Conservation (phyloP, 2,888 invertebrate species). For the Drosophila pseudotakahashii region DNA sequence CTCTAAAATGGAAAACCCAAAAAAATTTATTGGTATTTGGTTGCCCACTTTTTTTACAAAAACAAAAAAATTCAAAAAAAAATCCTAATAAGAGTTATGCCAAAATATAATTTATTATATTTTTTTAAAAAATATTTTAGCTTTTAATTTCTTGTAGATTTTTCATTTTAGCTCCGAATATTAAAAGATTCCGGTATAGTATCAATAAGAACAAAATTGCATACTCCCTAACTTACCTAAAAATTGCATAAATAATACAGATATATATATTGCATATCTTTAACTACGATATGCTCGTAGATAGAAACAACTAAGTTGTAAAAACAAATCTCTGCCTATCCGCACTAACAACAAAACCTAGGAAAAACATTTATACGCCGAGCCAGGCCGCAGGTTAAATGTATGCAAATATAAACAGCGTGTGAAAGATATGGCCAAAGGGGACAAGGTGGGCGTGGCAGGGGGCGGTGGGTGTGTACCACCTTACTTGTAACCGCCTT, state of each 20-base stretch:
- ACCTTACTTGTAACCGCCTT: slow-evolving; percentile 58
- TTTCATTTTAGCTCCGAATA: not conserved
- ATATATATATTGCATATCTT: not conserved
- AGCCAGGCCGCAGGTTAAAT: slow-evolving; percentile 70
- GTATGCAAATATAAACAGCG: slow-evolving; percentile 77
- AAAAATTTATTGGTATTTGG: slow-evolving; percentile 24
- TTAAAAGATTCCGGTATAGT: not conserved
- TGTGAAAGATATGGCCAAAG: slow-evolving; percentile 59
- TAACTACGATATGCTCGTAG: slow-evolving; percentile 17
- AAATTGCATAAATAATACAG: slow-evolving; percentile 1
- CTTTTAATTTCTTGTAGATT: not conserved
- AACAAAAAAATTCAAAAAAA: slow-evolving; percentile 27
- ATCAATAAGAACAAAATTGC: not conserved
- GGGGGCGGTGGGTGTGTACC: not conserved
- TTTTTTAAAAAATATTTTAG: too few species aligned
- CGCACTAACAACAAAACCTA: slow-evolving; percentile 38
- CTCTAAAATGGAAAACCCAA: not conserved
- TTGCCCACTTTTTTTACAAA: slow-evolving; percentile 23
- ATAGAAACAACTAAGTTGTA: slow-evolving; percentile 55
- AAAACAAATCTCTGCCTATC: slow-evolving; percentile 62
- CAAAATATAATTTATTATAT: too few species aligned
- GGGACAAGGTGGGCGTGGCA: slow-evolving; percentile 6
- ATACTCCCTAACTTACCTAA: not conserved
- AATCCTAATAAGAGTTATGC: too few species aligned
- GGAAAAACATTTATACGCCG: slow-evolving; percentile 38